Evolutionary conservation across 2,113 vertebrate species (phyloP).

Genomic region (Pandion haliaetus): DNA sequence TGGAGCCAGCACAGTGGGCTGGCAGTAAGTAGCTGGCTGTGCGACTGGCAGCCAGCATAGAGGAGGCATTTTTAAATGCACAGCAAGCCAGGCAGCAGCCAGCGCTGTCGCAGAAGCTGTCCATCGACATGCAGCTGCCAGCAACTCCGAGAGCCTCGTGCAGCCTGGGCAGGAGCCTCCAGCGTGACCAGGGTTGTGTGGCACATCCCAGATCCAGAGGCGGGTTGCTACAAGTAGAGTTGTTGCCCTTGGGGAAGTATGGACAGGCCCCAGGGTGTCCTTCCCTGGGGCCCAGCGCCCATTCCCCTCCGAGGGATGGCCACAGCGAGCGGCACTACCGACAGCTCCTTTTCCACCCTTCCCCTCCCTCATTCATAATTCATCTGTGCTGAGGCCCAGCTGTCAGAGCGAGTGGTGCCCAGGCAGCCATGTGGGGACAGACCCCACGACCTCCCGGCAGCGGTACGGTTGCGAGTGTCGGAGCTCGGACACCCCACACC

Average conservation of each 20-base stretch:
- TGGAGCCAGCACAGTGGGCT: background rate
- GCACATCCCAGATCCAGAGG: background rate
- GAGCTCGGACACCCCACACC: background rate
- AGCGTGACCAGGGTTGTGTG: background rate
- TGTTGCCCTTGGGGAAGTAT: background rate
- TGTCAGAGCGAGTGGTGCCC: background rate
- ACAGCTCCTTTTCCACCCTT: background rate
- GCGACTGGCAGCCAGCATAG: background rate
- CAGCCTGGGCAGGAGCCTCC: background rate
- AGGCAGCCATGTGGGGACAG: background rate
- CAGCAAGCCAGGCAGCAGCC: background rate
- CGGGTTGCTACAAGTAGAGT: too few relatives aligned
- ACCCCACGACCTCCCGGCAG: background rate
- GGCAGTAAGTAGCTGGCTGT: background rate
- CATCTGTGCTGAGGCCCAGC: background rate
- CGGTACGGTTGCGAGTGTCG: rapidly evolving
- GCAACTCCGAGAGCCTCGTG: background rate
- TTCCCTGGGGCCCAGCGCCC: background rate
- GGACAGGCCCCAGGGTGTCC: background rate
- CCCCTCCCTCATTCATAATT: background rate
- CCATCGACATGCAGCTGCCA: background rate
- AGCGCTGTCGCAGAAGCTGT: background rate
- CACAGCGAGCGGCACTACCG: background rate
- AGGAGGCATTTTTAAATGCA: background rate
- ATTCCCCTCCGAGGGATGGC: rapidly evolving